Percentiles rank a stretch among this genome's conserved stretches.
Conservation (phyloP, 2,113 vertebrate species). For the Nettapus auritus region DNA sequence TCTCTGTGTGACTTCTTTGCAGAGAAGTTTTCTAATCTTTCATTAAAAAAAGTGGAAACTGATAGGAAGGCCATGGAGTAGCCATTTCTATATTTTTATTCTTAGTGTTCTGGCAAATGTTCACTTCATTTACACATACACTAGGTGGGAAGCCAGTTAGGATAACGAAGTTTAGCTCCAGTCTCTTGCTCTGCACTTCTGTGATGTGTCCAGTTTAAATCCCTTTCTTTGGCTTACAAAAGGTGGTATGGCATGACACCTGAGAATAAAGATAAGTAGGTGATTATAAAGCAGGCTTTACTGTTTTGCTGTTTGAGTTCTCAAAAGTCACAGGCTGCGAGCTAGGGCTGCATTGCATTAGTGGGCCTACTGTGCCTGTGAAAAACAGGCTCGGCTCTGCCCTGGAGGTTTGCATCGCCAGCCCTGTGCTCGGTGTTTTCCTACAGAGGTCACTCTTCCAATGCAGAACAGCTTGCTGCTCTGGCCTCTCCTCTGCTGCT, state of each 20-base stretch:
- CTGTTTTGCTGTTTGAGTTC: neutral
- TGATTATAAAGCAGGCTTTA: neutral
- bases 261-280: neutral
- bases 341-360: neutral
- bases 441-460: slow-evolving; percentile 85
- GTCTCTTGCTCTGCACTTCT: neutral
- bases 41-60: accelerated
- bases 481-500: neutral
- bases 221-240: neutral
- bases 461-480: slow-evolving; percentile 46
- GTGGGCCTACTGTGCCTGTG: slow-evolving; percentile 31
- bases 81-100: neutral
- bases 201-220: neutral
- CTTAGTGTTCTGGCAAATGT: neutral
- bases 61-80: neutral
- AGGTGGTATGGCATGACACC: neutral
- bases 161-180: neutral
- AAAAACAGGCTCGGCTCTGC: neutral
- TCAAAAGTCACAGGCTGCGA: neutral
- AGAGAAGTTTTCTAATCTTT: neutral
- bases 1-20: neutral
- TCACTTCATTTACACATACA: neutral
- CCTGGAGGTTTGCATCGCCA: neutral
- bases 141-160: slow-evolving; percentile 2
- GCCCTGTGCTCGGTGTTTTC: slow-evolving; percentile 42